Evolutionary conservation across 2,797 vertebrate species (phyloP).

Genomic region (Chromobotia macracanthus): DNA sequence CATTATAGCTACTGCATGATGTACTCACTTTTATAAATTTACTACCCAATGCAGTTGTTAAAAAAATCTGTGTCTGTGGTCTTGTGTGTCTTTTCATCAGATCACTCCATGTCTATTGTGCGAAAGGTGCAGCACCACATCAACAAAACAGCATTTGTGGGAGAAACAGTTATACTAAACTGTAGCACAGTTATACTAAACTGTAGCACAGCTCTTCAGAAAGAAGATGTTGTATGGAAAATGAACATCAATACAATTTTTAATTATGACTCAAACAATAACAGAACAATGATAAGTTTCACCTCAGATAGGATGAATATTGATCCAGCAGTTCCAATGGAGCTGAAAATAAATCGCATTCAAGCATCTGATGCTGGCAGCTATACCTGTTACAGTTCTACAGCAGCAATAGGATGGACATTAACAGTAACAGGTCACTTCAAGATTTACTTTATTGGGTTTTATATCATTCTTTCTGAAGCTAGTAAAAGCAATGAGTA

Average conservation of each 20-base stretch:
- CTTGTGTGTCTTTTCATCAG: conserved; percentile 14
- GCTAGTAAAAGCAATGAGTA: background rate
- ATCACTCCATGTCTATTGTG: background rate
- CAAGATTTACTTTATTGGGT: fast-evolving
- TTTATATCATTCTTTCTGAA: background rate
- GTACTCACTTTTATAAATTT: background rate
- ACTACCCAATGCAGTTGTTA: background rate
- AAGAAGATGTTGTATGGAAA: too few species aligned
- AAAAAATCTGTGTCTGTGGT: background rate
- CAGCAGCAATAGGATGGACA: background rate
- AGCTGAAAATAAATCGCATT: conserved; percentile 14
- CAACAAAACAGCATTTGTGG: background rate
- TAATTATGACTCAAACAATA: fast-evolving
- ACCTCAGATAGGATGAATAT: conserved; percentile 20
- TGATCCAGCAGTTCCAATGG: background rate
- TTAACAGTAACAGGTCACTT: conserved; percentile 7
- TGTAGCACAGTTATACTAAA: background rate
- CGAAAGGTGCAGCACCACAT: fast-evolving
- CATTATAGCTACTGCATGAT: background rate
- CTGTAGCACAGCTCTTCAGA: too few species aligned
- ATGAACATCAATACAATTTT: background rate
- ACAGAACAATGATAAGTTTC: background rate
- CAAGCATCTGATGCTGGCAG: conserved; percentile 32
- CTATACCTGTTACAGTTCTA: background rate
- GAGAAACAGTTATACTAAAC: background rate